A percentile compares a stretch with the other conserved stretches of the same genome.
phyloP scores from a whole-genome alignment of 2,113 vertebrate species.

The Macrotis lagotis region DNA sequence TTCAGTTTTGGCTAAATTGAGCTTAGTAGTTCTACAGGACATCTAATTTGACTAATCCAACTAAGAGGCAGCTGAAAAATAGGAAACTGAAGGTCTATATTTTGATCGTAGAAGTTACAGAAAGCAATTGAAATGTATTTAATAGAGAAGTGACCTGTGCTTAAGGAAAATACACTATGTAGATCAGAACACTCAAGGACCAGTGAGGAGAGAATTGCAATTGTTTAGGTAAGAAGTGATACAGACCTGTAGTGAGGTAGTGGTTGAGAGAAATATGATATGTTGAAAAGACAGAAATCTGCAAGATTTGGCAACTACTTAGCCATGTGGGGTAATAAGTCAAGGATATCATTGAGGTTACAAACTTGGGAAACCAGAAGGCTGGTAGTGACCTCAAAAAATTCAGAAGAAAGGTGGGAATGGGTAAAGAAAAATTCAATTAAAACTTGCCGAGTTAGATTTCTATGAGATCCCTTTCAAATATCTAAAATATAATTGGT shows the following conservation, averaged over 20 bases:
- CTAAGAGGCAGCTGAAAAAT: background rate
- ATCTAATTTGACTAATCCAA: background rate
- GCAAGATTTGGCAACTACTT: background rate
- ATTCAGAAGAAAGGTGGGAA: background rate
- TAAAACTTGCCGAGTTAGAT: background rate
- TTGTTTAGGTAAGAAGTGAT: background rate
- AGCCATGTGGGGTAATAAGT: background rate
- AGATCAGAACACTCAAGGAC: no score
- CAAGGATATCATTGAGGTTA: background rate
- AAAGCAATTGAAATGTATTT: background rate
- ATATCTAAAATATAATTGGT: background rate
- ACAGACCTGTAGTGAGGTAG: background rate
- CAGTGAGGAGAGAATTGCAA: no score
- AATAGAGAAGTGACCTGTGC: background rate
- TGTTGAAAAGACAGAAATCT: background rate
- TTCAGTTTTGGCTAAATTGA: background rate
- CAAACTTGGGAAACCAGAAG: background rate
- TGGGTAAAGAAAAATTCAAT: background rate
- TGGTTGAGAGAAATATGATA: background rate
- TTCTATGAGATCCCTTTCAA: background rate
- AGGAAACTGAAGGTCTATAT: background rate
- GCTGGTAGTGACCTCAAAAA: background rate
- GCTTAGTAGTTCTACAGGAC: background rate
- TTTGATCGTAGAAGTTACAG: background rate
- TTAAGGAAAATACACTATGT: background rate